These are phyloP conservation scores for Saccopteryx leptura DNA, from an alignment of 2,113 vertebrate species.

Conservation along the genomic window DNA sequence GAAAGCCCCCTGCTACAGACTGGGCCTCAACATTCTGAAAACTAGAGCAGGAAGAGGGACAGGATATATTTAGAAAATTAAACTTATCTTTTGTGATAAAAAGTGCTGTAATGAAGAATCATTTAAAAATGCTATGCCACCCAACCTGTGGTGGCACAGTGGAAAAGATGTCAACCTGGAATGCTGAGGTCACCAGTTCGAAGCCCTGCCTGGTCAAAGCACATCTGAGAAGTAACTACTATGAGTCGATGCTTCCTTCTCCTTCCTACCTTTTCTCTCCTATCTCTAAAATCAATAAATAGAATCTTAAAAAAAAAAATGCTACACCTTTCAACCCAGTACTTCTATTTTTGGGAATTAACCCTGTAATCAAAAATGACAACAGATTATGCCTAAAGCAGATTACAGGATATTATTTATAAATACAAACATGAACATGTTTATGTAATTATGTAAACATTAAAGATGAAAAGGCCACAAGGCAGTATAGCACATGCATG, in stretches of 20 bases:
- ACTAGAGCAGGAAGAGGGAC: background rate
- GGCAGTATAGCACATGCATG: background rate
- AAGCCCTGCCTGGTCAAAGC: too few species aligned
- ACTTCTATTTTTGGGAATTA: slow-evolving; percentile 36
- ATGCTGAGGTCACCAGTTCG: too few species aligned
- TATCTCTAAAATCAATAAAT: too few species aligned
- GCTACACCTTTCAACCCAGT: slow-evolving; percentile 3
- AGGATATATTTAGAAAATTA: slow-evolving; percentile 6
- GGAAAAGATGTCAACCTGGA: too few species aligned
- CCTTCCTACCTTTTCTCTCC: too few species aligned
- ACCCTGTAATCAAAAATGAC: slow-evolving; percentile 4
- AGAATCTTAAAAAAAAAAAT: background rate
- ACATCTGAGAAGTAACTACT: too few species aligned
- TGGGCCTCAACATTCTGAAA: background rate
- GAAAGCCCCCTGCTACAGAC: background rate
- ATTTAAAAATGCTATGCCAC: background rate
- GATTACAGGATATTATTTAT: background rate
- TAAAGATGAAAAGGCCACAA: background rate
- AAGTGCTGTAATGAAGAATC: background rate
- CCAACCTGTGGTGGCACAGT: too few species aligned
- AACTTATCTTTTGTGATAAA: slow-evolving; percentile 20
- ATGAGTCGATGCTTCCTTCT: too few species aligned
- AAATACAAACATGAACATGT: background rate
- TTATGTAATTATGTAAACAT: background rate
- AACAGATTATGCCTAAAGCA: background rate